Conservation (phyloP, 2,797 vertebrate genomes). For the Danio choprae region DNA sequence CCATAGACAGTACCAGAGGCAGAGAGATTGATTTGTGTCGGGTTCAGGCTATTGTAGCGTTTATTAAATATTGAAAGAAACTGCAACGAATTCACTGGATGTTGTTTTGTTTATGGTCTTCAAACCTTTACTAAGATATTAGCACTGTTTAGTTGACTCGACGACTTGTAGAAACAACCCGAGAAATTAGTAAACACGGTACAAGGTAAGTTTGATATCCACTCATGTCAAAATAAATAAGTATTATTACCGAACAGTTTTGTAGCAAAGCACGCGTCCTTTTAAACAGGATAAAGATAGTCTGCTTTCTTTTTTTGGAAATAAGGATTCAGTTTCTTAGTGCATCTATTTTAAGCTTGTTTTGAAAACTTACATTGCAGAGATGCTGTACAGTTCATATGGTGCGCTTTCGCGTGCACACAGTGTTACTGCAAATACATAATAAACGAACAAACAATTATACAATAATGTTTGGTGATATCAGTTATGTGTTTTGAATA, state of each 20-base stretch:
- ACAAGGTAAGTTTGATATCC: constrained; percentile 22
- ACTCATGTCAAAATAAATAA: not conserved
- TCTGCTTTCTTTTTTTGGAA: not conserved
- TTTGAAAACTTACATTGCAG: not conserved
- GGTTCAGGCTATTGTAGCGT: not conserved
- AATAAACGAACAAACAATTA: not conserved
- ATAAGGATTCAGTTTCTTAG: not conserved
- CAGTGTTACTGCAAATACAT: too few relatives aligned
- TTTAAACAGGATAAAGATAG: not conserved
- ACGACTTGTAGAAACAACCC: not conserved
- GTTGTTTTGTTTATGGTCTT: not conserved
- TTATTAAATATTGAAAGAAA: not conserved
- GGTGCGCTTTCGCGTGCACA: not conserved
- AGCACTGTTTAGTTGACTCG: not conserved
- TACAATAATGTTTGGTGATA: not conserved
- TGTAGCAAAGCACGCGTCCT: not conserved
- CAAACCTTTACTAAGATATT: too few relatives aligned
- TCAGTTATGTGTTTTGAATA: not conserved
- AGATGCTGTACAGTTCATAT: not conserved
- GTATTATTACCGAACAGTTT: not conserved
- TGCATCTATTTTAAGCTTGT: not conserved
- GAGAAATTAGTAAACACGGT: not conserved
- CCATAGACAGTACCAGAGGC: constrained; percentile 61
- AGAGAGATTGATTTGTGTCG: not conserved
- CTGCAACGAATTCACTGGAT: not conserved